Percentiles rank a stretch among this genome's conserved stretches.
These are phyloP conservation scores for Exocentrus adspersus DNA, from an alignment of 2,888 invertebrate genomes.

Conservation along the genomic window DNA sequence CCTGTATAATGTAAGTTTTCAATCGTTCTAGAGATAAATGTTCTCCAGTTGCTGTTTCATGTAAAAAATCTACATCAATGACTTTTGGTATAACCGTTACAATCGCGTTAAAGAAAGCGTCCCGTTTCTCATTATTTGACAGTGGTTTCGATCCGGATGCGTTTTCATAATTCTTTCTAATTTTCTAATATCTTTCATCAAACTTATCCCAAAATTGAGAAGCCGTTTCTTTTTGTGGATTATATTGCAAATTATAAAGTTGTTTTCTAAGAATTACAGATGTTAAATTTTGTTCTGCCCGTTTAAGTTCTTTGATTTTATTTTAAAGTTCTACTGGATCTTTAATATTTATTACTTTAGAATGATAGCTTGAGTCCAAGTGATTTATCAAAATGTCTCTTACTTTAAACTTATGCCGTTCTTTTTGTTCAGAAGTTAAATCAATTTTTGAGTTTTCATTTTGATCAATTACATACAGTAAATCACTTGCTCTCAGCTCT, in stretches of 20 bases:
- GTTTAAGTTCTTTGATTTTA: conserved; percentile 11
- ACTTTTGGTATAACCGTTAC: background rate
- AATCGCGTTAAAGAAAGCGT: conserved; percentile 2
- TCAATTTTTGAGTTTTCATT: background rate
- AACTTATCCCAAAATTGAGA: conserved; percentile 3
- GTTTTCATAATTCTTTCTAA: background rate
- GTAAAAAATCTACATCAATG: background rate
- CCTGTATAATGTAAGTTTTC: no score
- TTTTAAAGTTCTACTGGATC: conserved; percentile 11
- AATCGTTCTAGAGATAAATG: no score
- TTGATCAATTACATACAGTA: conserved; percentile 14
- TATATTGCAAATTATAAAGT: conserved; percentile 6
- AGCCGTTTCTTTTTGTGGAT: conserved; percentile 3
- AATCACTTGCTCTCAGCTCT: conserved; percentile 1
- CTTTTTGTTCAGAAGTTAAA: background rate
- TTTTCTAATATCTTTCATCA: background rate
- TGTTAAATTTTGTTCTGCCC: conserved; percentile 15
- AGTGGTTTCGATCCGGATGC: no score
- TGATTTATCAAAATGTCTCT: conserved; percentile 23
- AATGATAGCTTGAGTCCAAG: conserved; percentile 14
- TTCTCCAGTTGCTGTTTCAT: background rate
- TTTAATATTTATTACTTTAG: conserved; percentile 10
- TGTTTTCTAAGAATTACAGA: conserved; percentile 6
- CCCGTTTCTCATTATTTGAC: background rate
- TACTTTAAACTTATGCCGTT: conserved; percentile 9